Evolutionary conservation across 2,888 invertebrate genomes (phyloP), one percentile per base, ranked within the genome.

Genomic region (Macropis europaea): DNA sequence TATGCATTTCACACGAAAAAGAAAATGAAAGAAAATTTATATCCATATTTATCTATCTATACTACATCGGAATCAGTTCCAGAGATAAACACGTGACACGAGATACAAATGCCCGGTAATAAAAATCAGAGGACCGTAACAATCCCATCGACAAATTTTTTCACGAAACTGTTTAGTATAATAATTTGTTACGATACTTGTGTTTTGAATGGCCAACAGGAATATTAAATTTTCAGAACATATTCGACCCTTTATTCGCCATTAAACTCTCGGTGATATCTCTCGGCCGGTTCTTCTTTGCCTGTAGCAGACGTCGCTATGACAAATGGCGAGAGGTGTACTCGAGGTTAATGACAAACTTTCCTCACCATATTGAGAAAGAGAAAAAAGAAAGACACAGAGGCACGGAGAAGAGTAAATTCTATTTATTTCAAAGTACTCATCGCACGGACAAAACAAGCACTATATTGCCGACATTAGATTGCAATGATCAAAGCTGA

Each of bases 291-390:
- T 32, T 40, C 38, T 45, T 56, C 57, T 70, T 42, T 63, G 34
- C n/a, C 45, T 26, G 42, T 60, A 45, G 52, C 52, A 79, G 53
- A 73, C 54, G 73, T 79, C 77, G 73, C 66, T 38, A 66, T 78
- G 78, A 78, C 60, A 78, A 78, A 78, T 79, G 69, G 60, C 60
- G 30, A 28, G 48, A 63, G 62, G 43, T 60, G 52, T 34, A 28
- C 50, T n/a, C 43, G 63, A 70, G 73, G 73, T 78, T 78, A 78
- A 79, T 78, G 78, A 73, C 78, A 42, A 79, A 76, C 70, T 79
- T 77, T 76, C 66, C 45, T 76, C 57, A 19, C 42, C 26, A 30
- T 32, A 40, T 28, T 38, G 26, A 32, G 34, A 57, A 17, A 38
- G 38, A 38, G 32, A 28, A 26, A 24, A 26, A 28, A 15, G 28